These are phyloP conservation scores for Bombus haemorrhoidalis DNA, from an alignment of 1,140 invertebrate species.

Conservation along the genomic window DNA sequence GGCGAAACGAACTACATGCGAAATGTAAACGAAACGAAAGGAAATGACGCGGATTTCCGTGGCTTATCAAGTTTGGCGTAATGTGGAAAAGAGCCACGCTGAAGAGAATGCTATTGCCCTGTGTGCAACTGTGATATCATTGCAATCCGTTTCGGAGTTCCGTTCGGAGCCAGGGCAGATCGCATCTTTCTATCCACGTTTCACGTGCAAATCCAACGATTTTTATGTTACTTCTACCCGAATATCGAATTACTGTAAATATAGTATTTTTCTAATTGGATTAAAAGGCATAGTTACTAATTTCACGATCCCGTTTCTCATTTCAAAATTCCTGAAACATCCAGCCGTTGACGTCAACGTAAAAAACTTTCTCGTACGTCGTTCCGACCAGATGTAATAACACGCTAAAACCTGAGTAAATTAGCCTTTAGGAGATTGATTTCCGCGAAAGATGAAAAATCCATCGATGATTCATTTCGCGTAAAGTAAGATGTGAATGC, in stretches of 20 bases:
- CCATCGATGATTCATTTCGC: neutral
- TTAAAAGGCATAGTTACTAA: neutral
- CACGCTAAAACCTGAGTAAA: neutral
- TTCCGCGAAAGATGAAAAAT: neutral
- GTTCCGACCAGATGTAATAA: neutral
- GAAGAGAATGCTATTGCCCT: neutral
- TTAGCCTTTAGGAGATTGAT: neutral
- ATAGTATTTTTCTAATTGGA: neutral
- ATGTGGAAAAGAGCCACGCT: neutral
- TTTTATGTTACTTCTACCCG: neutral
- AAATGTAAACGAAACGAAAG: neutral
- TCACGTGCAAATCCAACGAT: neutral
- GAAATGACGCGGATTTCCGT: neutral
- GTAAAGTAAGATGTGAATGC: neutral
- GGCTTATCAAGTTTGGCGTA: neutral
- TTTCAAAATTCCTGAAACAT: neutral
- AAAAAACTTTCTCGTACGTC: neutral
- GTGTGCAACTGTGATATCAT: slow-evolving; percentile 2
- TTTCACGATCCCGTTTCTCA: neutral
- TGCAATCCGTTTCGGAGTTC: neutral
- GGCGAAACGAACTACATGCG: neutral
- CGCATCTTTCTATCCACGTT: neutral
- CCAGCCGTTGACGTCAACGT: too few relatives aligned
- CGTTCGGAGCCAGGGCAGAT: neutral
- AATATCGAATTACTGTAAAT: neutral